Evolutionary conservation across 2,888 invertebrate genomes (phyloP), one percentile per base, ranked within the genome.

Genomic region (Vanessa cardui): DNA sequence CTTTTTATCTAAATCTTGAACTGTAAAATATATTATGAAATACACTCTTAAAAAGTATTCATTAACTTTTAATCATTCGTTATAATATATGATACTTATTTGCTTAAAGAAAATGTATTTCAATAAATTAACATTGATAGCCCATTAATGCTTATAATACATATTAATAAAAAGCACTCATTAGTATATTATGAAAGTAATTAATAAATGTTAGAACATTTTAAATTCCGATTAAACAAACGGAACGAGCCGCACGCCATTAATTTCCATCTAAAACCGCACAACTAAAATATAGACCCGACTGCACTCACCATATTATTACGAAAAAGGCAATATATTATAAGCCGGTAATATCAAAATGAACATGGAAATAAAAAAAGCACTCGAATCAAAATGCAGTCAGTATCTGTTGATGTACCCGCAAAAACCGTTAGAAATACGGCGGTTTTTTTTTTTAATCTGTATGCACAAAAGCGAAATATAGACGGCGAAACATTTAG

Each of bases 391-490:
- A 68, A 72, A 72, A 71, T 63, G 62, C 60, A 49, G 64, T 62
- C 60, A 49, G 64, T 62, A 59, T 66, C 69, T 12, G 39, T 39
- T 39, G 39, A 39, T 70, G 72, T 69, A 68, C 71, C 73, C 73
- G 70, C 73, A 72, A 72, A 73, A 72, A 70, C 56, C 67, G 75
- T 74, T 75, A 77, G 77, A 72, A 73, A 72, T 73, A 74, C 72
- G 70, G 72, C 66, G 69, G 67, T 60, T 68, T 71, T 74, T 76
- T 74, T 68, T 71, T 70, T 73, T 54, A 73, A 73, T 66, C 70
- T 68, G 72, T 63, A 69, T 61, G 70, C 68, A 75, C 73, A 75
- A 76, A 76, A 73, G 71, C 70, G 72, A 71, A 65, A 73, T 46
- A 69, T 71, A 73, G 68, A 67, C 72, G 69, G 69, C 65, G 69